Percentiles rank a stretch among this genome's conserved stretches.
Evolutionary conservation across 2,888 invertebrate genomes (phyloP).

Genomic region (Himalopsyche japonica): DNA sequence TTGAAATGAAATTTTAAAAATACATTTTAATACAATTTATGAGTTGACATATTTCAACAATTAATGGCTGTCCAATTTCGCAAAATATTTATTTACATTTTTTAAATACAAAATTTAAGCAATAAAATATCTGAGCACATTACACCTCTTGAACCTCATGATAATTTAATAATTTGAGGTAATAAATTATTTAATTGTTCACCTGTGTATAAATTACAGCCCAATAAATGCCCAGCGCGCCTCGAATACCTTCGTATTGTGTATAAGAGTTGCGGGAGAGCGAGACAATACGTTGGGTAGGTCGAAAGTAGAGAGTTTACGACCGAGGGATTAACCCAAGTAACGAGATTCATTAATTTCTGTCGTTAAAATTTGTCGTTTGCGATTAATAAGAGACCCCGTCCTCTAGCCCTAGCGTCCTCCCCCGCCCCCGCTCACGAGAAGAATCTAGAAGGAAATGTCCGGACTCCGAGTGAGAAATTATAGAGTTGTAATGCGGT

Average conservation of each 20-base stretch:
- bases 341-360: constrained; percentile 66
- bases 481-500: constrained; percentile 40
- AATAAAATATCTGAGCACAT: too few relatives aligned
- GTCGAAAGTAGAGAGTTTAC: constrained; percentile 58
- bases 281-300: constrained; percentile 52
- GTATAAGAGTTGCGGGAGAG: constrained; percentile 29
- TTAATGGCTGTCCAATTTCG: too few relatives aligned
- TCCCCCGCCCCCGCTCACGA: constrained; percentile 42
- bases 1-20: too few relatives aligned
- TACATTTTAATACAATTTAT: too few relatives aligned
- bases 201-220: constrained; percentile 22
- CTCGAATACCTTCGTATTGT: constrained; percentile 18
- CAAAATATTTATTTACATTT: too few relatives aligned
- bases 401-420: constrained; percentile 49
- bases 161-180: neutral
- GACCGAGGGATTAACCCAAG: constrained; percentile 62
- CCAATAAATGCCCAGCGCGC: constrained; percentile 29
- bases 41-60: too few relatives aligned
- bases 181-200: constrained; percentile 3
- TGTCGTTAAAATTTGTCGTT: constrained; percentile 66
- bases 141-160: neutral
- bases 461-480: constrained; percentile 31
- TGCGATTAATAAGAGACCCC: constrained; percentile 61
- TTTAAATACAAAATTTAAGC: too few relatives aligned
- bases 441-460: constrained; percentile 21